A percentile compares a stretch with the other conserved stretches of the same genome.
These are phyloP conservation scores for Brachyhypopomus gauderio DNA, from an alignment of 2,113 vertebrate genomes.

Conservation along the genomic window DNA sequence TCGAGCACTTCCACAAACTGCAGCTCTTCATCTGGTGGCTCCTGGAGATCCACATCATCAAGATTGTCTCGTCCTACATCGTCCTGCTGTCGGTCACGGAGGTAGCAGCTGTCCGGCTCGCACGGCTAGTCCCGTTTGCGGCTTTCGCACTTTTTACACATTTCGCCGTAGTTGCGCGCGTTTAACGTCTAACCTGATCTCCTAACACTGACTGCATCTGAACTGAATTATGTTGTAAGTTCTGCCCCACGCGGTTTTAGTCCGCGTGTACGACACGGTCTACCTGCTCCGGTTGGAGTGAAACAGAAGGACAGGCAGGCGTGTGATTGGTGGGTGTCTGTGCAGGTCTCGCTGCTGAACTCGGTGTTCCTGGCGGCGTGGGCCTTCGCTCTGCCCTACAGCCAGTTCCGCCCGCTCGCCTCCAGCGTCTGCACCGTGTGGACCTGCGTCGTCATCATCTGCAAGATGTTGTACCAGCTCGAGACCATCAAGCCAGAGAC, in stretches of 20 bases:
- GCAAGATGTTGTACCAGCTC: conserved; percentile 99
- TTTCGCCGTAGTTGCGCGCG: too few species aligned
- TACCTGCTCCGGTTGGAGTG: too few species aligned
- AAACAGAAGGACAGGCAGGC: too few species aligned
- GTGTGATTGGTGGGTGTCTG: too few species aligned
- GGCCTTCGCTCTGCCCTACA: conserved; percentile 94
- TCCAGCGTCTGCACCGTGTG: conserved; percentile 94
- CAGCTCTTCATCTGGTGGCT: conserved; percentile 98
- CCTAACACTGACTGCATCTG: too few species aligned
- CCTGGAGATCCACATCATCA: conserved; percentile 95
- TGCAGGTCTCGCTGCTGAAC: conserved; percentile 87
- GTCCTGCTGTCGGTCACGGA: conserved; percentile 89
- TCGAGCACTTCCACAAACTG: conserved; percentile 96
- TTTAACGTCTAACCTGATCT: too few species aligned
- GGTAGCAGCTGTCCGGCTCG: conserved; percentile 62
- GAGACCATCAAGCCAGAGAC: conserved; percentile 77
- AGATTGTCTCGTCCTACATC: conserved; percentile 93
- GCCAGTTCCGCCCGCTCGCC: conserved; percentile 87
- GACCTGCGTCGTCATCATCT: conserved; percentile 95
- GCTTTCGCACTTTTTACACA: too few species aligned
- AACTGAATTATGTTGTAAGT: too few species aligned
- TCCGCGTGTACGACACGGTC: too few species aligned
- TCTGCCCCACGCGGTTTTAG: too few species aligned
- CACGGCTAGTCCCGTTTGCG: too few species aligned
- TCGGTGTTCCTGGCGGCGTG: conserved; percentile 91